Percentiles rank a stretch among this genome's conserved stretches.
Evolutionary conservation across 2,888 invertebrate species (phyloP).

Genomic region (Rutpela maculata): DNA sequence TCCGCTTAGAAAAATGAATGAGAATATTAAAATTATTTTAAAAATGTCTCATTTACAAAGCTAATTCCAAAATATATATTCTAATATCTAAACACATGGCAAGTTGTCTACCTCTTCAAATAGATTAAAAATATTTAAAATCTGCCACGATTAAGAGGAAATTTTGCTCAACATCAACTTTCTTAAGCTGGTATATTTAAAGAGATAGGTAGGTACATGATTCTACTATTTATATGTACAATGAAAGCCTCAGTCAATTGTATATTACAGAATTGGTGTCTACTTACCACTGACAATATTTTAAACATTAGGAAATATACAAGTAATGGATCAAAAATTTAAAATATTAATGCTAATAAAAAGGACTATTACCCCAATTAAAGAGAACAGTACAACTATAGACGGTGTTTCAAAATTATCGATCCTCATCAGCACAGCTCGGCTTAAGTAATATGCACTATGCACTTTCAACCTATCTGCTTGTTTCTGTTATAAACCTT

Average conservation of each 20-base stretch:
- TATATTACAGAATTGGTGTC: conserved; percentile 61
- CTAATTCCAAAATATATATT: conserved; percentile 43
- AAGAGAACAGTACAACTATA: no score
- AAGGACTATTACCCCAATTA: no score
- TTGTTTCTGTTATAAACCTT: no score
- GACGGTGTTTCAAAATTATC: background rate
- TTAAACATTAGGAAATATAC: conserved; percentile 45
- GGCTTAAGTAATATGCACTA: no score
- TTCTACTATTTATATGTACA: conserved; percentile 63
- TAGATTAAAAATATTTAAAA: conserved; percentile 52
- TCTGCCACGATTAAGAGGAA: conserved; percentile 28
- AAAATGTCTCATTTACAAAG: conserved; percentile 43
- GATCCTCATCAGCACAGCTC: no score
- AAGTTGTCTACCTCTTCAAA: conserved; percentile 58
- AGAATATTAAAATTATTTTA: conserved; percentile 44
- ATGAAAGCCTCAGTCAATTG: conserved; percentile 65
- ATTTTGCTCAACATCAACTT: conserved; percentile 55
- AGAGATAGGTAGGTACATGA: conserved; percentile 54
- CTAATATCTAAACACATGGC: conserved; percentile 57
- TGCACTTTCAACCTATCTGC: no score
- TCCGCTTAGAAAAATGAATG: conserved; percentile 51
- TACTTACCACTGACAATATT: conserved; percentile 54
- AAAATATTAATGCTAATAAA: background rate
- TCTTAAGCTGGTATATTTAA: conserved; percentile 57
- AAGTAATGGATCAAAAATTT: conserved; percentile 16